Base-by-base conservation (phyloP, 1,140 invertebrate species). In the Macrocentrus cingulum region DNA sequence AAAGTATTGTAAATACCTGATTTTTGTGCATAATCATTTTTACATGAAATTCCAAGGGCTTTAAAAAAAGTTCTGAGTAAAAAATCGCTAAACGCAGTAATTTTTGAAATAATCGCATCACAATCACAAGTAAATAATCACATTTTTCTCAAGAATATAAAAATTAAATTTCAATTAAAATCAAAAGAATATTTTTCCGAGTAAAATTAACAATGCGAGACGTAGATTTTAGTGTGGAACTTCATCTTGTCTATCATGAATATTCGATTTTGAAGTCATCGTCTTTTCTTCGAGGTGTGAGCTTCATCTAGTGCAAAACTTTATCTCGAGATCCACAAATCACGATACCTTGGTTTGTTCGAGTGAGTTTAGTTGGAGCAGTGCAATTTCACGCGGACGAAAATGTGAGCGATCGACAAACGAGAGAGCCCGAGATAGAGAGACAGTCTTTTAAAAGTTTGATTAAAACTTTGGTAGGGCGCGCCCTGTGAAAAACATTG, bases 241-340 rank as follows among this genome's bases (percentile, higher is more conserved):
- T 29, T 29, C 25, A 5, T 29, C 25, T 29, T 29, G 5, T 39
- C 5, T n/a, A 6, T 1, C 15, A n/a, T 5, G 11, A 15, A 39
- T 39, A 39, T 39, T 39, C 15, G 37, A 15, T n/a, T 15, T 39
- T 15, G 6, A 39, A n/a, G n/a, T n/a, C 6, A n/a, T 6, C n/a
- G 9, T 4, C 36, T n/a, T 39, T 15, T n/a, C 9, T 13, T 39
- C 9, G 25, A n/a, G n/a, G 25, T 9, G 25, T 39, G 2, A 50
- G 36, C 25, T 34, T 34, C 25, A 34, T 50, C 18, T 50, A 3
- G 7, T n/a, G 7, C 20, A 36, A 50, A 50, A 50, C 23, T 50
- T 50, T 50, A 34, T 32, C 25, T 34, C 25, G 29, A n/a, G 29
- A 50, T 32, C 48, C 18, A 50, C 48, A 36, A 50, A 50, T 50